Evolutionary conservation across 1,140 invertebrate genomes (phyloP).

Genomic region (Drosophila kikkawai): DNA sequence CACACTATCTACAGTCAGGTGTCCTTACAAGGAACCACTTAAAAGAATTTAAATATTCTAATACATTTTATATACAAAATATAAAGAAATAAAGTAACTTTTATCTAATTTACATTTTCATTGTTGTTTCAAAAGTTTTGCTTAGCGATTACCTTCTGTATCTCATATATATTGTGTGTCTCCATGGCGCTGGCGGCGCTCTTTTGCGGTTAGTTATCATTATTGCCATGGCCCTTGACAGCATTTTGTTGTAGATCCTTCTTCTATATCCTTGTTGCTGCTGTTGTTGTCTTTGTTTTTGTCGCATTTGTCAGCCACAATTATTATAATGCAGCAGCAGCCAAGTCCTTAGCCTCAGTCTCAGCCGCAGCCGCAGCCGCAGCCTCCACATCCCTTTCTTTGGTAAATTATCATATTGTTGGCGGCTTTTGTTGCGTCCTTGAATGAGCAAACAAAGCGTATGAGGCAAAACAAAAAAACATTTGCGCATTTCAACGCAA

Average conservation of each 20-base stretch:
- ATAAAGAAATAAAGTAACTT: not conserved
- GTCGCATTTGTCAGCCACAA: constrained; percentile 76
- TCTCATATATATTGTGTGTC: constrained; percentile 18
- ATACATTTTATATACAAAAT: not conserved
- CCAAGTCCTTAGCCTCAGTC: constrained; percentile 30
- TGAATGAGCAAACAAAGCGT: constrained; percentile 68
- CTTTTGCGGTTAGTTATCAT: constrained; percentile 78
- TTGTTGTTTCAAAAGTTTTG: not conserved
- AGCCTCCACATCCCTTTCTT: constrained; percentile 20
- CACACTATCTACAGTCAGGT: constrained; percentile 19
- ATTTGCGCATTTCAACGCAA: constrained; percentile 75
- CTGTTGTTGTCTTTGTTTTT: constrained; percentile 48
- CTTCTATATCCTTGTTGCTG: constrained; percentile 23
- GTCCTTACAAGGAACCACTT: not conserved
- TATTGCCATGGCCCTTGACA: constrained; percentile 66
- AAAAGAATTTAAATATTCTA: no score
- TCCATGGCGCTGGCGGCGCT: constrained; percentile 52
- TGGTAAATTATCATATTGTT: constrained; percentile 77
- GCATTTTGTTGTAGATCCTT: constrained; percentile 60
- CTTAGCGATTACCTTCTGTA: not conserved
- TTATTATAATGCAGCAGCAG: constrained; percentile 71
- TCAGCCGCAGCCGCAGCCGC: not conserved
- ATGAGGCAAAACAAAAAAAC: constrained; percentile 50
- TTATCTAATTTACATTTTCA: not conserved
- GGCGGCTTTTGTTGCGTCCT: constrained; percentile 67